Conservation (phyloP, 1,140 invertebrate genomes). For the Dendrolimus kikuchii region DNA sequence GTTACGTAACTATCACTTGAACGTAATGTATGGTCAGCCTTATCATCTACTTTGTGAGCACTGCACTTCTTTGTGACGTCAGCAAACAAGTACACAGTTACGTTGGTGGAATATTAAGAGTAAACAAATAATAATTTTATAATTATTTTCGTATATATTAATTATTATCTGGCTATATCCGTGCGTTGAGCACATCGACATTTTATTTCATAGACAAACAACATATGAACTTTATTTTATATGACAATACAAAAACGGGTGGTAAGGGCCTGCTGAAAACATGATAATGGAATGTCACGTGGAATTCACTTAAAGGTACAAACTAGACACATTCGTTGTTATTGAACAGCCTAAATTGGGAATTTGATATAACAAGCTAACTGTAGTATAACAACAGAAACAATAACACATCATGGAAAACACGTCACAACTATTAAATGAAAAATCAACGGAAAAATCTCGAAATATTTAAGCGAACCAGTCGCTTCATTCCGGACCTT, state of each 20-base stretch:
- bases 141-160: constrained; percentile 2
- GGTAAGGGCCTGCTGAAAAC: too few species aligned
- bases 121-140: constrained; percentile 5
- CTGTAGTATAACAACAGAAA: constrained; percentile 22
- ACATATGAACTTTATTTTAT: too few species aligned
- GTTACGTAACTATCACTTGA: too few species aligned
- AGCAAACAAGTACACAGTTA: too few species aligned
- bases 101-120: too few species aligned
- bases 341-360: constrained; percentile 60
- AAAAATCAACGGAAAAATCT: constrained; percentile 12
- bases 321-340: constrained; percentile 64
- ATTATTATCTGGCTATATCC: too few species aligned
- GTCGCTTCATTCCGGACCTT: constrained; percentile 31
- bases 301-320: constrained; percentile 27
- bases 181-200: too few species aligned
- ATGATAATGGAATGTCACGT: neutral
- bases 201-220: too few species aligned
- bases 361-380: constrained; percentile 12
- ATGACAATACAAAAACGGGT: too few species aligned
- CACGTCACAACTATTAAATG: constrained; percentile 4
- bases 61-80: too few species aligned
- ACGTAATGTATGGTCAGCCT: too few species aligned
- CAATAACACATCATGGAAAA: constrained; percentile 7
- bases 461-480: constrained; percentile 25
- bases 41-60: too few species aligned